These are phyloP conservation scores for Pollachius pollachius DNA, from an alignment of 2,113 vertebrate genomes.

Conservation along the genomic window DNA sequence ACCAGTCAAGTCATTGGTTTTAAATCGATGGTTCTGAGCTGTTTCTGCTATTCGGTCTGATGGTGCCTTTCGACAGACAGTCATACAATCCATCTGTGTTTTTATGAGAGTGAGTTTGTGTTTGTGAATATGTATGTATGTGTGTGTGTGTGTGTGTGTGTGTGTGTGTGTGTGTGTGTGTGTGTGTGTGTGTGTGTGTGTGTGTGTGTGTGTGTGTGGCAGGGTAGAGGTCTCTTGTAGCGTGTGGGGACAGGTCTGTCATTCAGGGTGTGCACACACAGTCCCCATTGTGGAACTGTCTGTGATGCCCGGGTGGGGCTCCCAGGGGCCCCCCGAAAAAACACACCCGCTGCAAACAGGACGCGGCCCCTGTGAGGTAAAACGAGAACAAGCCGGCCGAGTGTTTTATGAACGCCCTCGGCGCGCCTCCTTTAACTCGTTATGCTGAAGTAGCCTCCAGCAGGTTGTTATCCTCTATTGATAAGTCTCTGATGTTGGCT, in stretches of 20 bases:
- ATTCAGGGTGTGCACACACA: constrained; percentile 63
- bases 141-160: constrained; percentile 29
- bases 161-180: constrained; percentile 9
- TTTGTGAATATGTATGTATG: constrained; percentile 4
- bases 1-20: no score
- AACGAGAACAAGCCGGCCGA: constrained; percentile 30
- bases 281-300: constrained; percentile 57
- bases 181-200: constrained; percentile 19
- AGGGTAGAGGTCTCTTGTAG: constrained; percentile 18
- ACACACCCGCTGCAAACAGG: constrained; percentile 65
- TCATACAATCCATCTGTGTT: no score
- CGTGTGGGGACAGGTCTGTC: constrained; percentile 66
- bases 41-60: no score
- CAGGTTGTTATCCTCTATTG: neutral
- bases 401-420: constrained; percentile 25
- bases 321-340: constrained; percentile 52
- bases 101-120: neutral
- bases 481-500: neutral
- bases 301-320: constrained; percentile 55
- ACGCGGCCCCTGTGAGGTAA: constrained; percentile 46
- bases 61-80: no score
- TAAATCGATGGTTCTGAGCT: no score
- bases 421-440: neutral
- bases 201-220: constrained; percentile 15
- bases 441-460: neutral